phyloP scores from a whole-genome alignment of 2,113 vertebrate genomes.

The Seriola quinqueradiata region DNA sequence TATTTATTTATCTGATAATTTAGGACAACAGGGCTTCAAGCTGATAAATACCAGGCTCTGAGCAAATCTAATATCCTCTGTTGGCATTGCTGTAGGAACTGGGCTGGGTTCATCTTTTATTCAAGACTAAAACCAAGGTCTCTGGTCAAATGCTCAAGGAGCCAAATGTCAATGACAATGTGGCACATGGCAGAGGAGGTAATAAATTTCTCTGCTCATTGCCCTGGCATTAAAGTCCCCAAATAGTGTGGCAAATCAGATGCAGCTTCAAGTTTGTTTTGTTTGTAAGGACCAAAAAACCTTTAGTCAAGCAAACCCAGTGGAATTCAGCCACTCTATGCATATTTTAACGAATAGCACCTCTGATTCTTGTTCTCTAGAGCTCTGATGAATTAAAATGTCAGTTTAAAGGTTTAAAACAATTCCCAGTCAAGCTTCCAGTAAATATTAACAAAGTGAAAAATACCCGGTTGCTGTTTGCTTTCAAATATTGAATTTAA shows the following conservation, averaged over 20 bases:
- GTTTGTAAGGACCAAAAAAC: neutral
- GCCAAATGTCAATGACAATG: constrained; percentile 45
- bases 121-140: constrained; percentile 37
- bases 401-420: constrained; percentile 2
- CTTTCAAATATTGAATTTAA: constrained; percentile 2
- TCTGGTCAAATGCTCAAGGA: constrained; percentile 49
- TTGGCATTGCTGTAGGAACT: constrained; percentile 8
- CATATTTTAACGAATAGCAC: neutral
- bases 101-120: constrained; percentile 54
- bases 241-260: constrained; percentile 17
- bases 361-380: neutral
- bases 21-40: neutral
- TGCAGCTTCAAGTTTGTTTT: constrained; percentile 10
- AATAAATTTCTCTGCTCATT: constrained; percentile 34
- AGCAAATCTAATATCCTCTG: constrained; percentile 9
- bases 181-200: neutral
- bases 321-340: neutral
- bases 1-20: neutral
- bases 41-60: constrained; percentile 5
- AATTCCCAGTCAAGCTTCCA: neutral
- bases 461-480: neutral
- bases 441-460: neutral
- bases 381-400: constrained; percentile 19
- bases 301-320: neutral
- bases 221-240: neutral